Evolutionary conservation across 2,113 vertebrate genomes (phyloP).

Genomic region (Illadopsis cleaveri): DNA sequence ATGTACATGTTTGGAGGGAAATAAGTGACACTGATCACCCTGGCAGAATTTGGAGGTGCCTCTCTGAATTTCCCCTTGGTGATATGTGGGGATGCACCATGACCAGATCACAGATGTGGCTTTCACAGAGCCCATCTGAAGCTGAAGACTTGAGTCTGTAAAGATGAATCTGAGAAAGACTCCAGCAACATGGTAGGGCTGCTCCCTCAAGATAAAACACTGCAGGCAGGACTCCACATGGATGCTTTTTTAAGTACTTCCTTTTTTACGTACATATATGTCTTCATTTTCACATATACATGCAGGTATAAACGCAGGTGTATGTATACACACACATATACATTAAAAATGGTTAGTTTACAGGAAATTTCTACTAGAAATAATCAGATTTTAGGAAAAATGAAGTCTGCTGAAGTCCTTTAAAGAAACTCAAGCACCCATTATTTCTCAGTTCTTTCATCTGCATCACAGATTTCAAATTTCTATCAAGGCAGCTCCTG

Average conservation of each 20-base stretch:
- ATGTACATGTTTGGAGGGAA: accelerated
- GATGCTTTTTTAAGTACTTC: not conserved
- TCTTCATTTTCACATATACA: not conserved
- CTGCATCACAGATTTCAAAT: not conserved
- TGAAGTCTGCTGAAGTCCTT: not conserved
- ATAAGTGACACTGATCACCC: not conserved
- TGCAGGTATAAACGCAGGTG: not conserved
- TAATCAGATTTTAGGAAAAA: not conserved
- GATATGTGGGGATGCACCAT: not conserved
- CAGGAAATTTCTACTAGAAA: not conserved
- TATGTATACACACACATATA: not conserved
- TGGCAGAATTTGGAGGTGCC: not conserved
- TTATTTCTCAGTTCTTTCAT: not conserved
- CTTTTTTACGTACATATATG: not conserved
- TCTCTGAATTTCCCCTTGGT: not conserved
- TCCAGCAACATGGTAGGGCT: not conserved
- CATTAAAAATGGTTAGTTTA: not conserved
- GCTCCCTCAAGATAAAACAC: not conserved
- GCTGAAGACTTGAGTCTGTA: not conserved
- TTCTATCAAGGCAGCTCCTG: not conserved
- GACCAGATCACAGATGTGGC: not conserved
- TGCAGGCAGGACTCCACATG: not conserved
- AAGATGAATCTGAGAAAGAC: not conserved
- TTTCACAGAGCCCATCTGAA: not conserved
- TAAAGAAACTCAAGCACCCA: not conserved